Conservation (phyloP, 1,140 invertebrate species). For the Macrotrachela quadricornifera region DNA sequence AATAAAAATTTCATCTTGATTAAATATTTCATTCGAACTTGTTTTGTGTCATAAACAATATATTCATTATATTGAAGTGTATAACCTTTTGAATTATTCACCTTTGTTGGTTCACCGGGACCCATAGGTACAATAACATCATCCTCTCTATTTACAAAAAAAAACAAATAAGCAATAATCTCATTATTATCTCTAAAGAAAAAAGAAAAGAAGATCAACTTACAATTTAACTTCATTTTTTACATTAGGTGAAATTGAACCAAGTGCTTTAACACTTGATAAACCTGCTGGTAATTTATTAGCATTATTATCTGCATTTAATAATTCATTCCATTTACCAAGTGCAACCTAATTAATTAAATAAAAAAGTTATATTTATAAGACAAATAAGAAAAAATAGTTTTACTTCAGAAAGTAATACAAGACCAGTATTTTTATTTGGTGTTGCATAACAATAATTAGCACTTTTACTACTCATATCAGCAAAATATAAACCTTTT, state of each 20-base stretch:
- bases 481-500: slow-evolving; percentile 68
- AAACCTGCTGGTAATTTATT: slow-evolving; percentile 51
- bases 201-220: too few relatives aligned
- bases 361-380: slow-evolving; percentile 34
- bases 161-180: too few relatives aligned
- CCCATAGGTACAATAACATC: slow-evolving; percentile 55
- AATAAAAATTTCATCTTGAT: neutral
- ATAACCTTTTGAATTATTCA: slow-evolving; percentile 20
- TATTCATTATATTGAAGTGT: slow-evolving; percentile 56
- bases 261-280: slow-evolving; percentile 51
- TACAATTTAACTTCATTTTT: neutral
- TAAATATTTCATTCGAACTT: neutral
- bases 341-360: slow-evolving; percentile 18
- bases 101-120: slow-evolving; percentile 29
- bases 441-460: slow-evolving; percentile 72
- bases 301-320: slow-evolving; percentile 43
- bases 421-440: slow-evolving; percentile 48
- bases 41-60: neutral
- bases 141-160: slow-evolving; percentile 2
- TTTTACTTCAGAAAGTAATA: slow-evolving; percentile 80
- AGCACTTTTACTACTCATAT: slow-evolving; percentile 95
- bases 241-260: slow-evolving; percentile 2
- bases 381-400: slow-evolving; percentile 59
- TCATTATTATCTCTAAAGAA: too few relatives aligned
- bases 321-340: slow-evolving; percentile 39